These are phyloP conservation scores for cat (Felis catus) DNA, from an alignment of 2,113 vertebrate genomes.

Conservation along the genomic window DNA sequence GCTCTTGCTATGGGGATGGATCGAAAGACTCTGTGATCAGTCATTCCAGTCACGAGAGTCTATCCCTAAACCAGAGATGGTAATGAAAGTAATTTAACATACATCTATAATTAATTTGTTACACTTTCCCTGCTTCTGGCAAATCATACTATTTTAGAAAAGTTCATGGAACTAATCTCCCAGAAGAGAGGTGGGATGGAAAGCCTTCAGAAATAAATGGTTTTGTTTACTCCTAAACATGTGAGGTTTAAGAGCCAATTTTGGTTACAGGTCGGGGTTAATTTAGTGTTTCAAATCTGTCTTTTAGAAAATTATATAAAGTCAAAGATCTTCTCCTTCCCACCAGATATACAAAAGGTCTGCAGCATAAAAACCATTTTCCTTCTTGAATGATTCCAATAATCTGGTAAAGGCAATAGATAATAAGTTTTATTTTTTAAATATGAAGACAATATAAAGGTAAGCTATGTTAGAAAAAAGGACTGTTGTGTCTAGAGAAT, in stretches of 20 bases:
- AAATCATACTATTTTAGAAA: slow-evolving; percentile 82
- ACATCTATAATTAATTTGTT: slow-evolving; percentile 97
- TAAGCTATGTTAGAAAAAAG: background rate
- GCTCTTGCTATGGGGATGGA: slow-evolving; percentile 79
- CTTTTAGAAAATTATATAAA: slow-evolving; percentile 68
- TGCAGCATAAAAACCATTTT: background rate
- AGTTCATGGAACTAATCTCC: slow-evolving; percentile 86
- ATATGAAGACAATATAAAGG: background rate
- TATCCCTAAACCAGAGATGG: slow-evolving; percentile 85
- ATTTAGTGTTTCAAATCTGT: slow-evolving; percentile 75
- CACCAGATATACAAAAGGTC: background rate
- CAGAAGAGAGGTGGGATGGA: slow-evolving; percentile 76
- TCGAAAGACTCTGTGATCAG: slow-evolving; percentile 85
- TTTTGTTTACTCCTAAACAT: slow-evolving; percentile 74
- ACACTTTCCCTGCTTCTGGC: slow-evolving; percentile 85
- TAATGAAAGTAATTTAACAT: slow-evolving; percentile 98
- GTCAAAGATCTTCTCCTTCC: slow-evolving; percentile 8
- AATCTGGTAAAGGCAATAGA: background rate
- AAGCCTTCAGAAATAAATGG: slow-evolving; percentile 72
- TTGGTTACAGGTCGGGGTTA: slow-evolving; percentile 74
- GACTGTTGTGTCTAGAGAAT: background rate
- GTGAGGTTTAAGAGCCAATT: slow-evolving; percentile 72
- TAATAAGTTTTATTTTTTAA: background rate
- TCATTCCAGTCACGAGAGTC: slow-evolving; percentile 86
- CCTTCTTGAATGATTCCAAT: background rate